Percentiles rank a stretch among this genome's conserved stretches.
Evolutionary conservation across 2,797 vertebrate genomes (phyloP).

Genomic region (Argya squamiceps): DNA sequence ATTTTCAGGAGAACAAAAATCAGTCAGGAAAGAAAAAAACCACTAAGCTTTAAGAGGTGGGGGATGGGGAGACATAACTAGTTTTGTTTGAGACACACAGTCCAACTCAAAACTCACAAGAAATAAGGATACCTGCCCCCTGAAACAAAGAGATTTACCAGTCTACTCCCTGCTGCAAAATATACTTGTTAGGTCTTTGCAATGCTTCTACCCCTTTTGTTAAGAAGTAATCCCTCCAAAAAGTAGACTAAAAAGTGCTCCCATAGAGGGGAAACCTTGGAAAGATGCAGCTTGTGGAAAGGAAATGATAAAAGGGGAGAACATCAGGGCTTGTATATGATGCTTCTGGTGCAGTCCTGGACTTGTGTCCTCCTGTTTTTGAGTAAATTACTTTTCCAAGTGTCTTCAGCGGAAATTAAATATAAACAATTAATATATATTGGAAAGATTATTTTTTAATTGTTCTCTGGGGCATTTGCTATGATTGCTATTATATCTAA

Average conservation of each 20-base stretch:
- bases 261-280: background rate
- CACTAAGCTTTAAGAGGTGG: background rate
- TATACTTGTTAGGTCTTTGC: background rate
- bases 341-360: background rate
- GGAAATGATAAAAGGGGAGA: background rate
- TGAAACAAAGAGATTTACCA: background rate
- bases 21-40: background rate
- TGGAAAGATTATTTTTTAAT: background rate
- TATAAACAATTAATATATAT: background rate
- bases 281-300: background rate
- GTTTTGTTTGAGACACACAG: background rate
- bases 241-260: background rate
- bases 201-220: background rate
- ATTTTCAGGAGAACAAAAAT: background rate
- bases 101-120: background rate
- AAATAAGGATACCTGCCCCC: background rate
- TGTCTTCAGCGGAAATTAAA: background rate
- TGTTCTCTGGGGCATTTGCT: background rate
- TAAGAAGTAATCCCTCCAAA: background rate
- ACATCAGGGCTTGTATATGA: background rate
- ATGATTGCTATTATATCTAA: background rate
- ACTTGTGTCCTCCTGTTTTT: background rate
- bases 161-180: background rate
- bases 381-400: background rate
- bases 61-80: fast-evolving